Base-by-base conservation (phyloP, 2,113 vertebrate genomes). In the Hyperopisus bebe region DNA sequence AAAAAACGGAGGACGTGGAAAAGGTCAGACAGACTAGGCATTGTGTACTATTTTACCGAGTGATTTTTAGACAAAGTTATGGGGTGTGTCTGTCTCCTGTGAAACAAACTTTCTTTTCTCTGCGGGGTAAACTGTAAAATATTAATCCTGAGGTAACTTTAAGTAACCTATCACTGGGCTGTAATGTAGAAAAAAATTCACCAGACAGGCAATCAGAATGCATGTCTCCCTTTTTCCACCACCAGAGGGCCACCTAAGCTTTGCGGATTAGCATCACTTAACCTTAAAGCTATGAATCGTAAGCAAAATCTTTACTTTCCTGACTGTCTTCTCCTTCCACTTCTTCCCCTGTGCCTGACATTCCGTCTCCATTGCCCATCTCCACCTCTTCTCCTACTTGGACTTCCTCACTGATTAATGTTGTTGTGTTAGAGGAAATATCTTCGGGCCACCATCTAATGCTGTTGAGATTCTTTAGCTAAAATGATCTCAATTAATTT, bases 191-290 rank as follows among this genome's bases (percentile, higher is more conserved):
- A 80, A 42, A 42, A 5, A 70, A 31, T 31, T 31, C 62, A 70
- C 9, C 70, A 77, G 35, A 42, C 15, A 39, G 9, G 13, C 13
- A 74, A 31, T 39, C 31, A 35, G 5, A 80, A 35, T 80, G 31
- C 6, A 86, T 2, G 10, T 46, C 48, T 86, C 48, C 46, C 83
- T 53, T 86, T 53, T 86, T 74, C 13, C 46, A 53, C 84, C 89
- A 80, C 44, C 66, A 90, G 85, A 87, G 66, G 85, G 42, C 89
- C n/a, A 15, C 53, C 62, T 90, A 5, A 51, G 6, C 85, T 42
- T 31, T 89, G 15, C 50, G 21, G 46, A 53, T 24, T 15, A 21
- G 27, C 51, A 4, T 66, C 10, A 27, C 21, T 2, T 58, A 66
- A 13, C 62, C 31, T 27, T n/a, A 7, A 42, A 15, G 24, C 46